A percentile compares a stretch with the other conserved stretches of the same genome.
phyloP scores from a whole-genome alignment of 2,797 vertebrate species.

The Nannoperca obscura region DNA sequence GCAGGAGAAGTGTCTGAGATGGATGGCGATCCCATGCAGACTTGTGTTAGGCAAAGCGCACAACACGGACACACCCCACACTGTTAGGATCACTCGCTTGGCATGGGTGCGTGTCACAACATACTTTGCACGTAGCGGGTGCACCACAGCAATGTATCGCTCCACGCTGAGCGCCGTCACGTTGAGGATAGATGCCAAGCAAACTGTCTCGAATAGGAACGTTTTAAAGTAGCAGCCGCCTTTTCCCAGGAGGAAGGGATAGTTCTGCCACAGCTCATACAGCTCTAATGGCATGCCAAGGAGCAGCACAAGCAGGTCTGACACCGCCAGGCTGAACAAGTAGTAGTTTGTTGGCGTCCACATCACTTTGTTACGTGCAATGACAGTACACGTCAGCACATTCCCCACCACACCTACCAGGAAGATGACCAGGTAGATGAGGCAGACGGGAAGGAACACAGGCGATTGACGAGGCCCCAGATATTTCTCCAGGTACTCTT shows the following conservation, averaged over 20 bases:
- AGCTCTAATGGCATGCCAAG: conserved; percentile 95
- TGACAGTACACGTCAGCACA: conserved; percentile 90
- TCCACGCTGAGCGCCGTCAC: conserved; percentile 94
- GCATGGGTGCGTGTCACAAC: conserved; percentile 90
- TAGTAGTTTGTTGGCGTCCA: conserved; percentile 96
- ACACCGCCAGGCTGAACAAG: conserved; percentile 93
- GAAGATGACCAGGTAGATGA: conserved; percentile 91
- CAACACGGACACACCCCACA: conserved; percentile 90
- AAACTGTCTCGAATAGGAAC: conserved; percentile 93
- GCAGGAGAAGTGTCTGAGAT: conserved; percentile 67
- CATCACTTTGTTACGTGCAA: conserved; percentile 92
- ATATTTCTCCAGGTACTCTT: conserved; percentile 87
- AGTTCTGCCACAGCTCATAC: conserved; percentile 95
- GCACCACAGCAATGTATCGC: conserved; percentile 94
- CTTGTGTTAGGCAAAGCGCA: conserved; percentile 95
- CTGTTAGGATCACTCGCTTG: conserved; percentile 88
- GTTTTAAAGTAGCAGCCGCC: conserved; percentile 93
- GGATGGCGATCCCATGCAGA: conserved; percentile 88
- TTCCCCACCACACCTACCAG: conserved; percentile 91
- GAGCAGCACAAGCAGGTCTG: conserved; percentile 94
- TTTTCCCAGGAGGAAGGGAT: conserved; percentile 91
- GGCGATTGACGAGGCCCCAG: conserved; percentile 87
- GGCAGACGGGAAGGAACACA: conserved; percentile 89
- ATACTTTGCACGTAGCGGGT: conserved; percentile 92
- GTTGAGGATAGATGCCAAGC: conserved; percentile 95